Percentiles rank a stretch among this genome's conserved stretches.
These are phyloP conservation scores for Napeogenes sylphis DNA, from an alignment of 2,888 invertebrate species.

Conservation along the genomic window DNA sequence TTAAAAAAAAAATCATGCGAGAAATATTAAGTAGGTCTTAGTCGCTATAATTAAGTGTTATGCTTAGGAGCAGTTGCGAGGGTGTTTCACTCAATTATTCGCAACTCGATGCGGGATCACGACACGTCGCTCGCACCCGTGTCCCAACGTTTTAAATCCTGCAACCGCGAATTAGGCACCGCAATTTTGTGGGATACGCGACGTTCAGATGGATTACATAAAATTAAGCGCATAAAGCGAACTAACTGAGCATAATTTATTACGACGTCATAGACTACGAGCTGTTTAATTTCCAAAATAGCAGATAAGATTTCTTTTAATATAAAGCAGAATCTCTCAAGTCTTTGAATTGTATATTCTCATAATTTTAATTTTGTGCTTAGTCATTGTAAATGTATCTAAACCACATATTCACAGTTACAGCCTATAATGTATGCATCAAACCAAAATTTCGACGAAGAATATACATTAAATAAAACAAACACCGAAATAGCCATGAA, in stretches of 20 bases:
- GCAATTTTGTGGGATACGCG: constrained; percentile 65
- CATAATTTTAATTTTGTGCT: neutral
- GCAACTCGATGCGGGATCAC: constrained; percentile 71
- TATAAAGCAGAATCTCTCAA: constrained; percentile 7
- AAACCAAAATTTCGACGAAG: no score
- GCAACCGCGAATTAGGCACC: constrained; percentile 58
- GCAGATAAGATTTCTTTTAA: constrained; percentile 2
- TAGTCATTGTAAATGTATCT: no score
- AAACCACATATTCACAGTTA: no score
- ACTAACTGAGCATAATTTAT: constrained; percentile 65
- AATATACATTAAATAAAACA: no score
- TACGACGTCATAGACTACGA: constrained; percentile 29
- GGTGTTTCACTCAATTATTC: constrained; percentile 68
- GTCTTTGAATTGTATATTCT: neutral
- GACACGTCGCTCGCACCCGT: constrained; percentile 37
- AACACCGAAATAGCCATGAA: no score
- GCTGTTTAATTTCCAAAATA: constrained; percentile 15
- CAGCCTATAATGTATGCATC: no score
- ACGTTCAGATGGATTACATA: constrained; percentile 69
- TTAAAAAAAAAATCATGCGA: constrained; percentile 49
- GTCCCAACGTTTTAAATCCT: constrained; percentile 43
- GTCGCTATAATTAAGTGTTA: constrained; percentile 70
- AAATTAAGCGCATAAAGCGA: constrained; percentile 63
- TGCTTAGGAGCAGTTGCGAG: constrained; percentile 53
- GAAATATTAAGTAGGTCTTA: constrained; percentile 59